Percentiles rank a stretch among this genome's conserved stretches.
These are phyloP conservation scores for Asobara japonica DNA, from an alignment of 1,140 invertebrate species.

Conservation along the genomic window DNA sequence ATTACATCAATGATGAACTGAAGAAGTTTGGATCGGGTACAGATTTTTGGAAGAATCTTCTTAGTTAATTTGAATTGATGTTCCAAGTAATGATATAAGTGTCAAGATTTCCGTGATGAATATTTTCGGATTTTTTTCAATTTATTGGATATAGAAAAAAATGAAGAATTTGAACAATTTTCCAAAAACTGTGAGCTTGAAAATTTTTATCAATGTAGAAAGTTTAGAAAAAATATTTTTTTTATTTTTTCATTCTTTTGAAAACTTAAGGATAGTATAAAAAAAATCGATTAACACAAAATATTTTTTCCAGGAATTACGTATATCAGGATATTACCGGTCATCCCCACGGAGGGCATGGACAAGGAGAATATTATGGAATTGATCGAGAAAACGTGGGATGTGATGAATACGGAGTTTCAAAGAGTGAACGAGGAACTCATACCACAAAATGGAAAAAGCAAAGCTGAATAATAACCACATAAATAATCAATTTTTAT, in stretches of 20 bases:
- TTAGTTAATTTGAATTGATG: neutral
- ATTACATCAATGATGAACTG: slow-evolving; percentile 79
- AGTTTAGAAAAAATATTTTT: slow-evolving; percentile 11
- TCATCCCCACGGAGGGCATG: slow-evolving; percentile 73
- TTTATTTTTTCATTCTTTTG: neutral
- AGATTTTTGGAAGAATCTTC: neutral
- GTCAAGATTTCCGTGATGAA: neutral
- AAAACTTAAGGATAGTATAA: neutral
- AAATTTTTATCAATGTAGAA: too few relatives aligned
- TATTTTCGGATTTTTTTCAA: neutral
- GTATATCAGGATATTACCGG: slow-evolving; percentile 77
- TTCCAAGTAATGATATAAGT: neutral
- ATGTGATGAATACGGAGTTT: slow-evolving; percentile 73
- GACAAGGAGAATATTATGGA: slow-evolving; percentile 72
- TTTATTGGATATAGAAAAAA: neutral
- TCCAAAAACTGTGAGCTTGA: too few relatives aligned
- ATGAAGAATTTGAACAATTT: too few relatives aligned
- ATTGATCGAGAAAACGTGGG: slow-evolving; percentile 74
- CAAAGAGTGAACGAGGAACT: slow-evolving; percentile 69
- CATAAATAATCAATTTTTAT: too few relatives aligned
- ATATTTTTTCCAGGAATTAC: slow-evolving; percentile 69
- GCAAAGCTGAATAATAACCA: too few relatives aligned
- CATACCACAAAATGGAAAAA: too few relatives aligned
- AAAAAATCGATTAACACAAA: neutral
- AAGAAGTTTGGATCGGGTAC: slow-evolving; percentile 81